A percentile compares a stretch with the other conserved stretches of the same genome.
phyloP scores from a whole-genome alignment of 2,797 vertebrate species.

The Smutsia temminckii region DNA sequence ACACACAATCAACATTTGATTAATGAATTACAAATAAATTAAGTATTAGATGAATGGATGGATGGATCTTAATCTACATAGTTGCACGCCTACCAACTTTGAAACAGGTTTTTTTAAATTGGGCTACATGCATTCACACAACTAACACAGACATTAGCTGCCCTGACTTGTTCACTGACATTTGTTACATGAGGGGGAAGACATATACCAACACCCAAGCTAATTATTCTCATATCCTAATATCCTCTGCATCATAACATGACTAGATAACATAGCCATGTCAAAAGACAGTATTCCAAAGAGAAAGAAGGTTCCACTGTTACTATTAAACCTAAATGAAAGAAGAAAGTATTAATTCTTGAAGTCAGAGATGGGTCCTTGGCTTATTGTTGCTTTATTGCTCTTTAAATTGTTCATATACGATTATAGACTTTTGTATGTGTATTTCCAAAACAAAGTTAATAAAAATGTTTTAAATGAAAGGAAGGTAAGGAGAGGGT shows the following conservation, averaged over 20 bases:
- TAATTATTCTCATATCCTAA: slow-evolving; percentile 15
- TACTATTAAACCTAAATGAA: background rate
- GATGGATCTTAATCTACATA: background rate
- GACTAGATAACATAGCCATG: background rate
- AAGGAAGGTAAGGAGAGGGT: slow-evolving; percentile 86
- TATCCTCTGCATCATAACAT: background rate
- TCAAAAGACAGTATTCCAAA: background rate
- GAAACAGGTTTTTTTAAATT: background rate
- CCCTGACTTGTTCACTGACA: background rate
- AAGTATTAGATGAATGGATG: background rate
- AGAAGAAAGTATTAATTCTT: background rate
- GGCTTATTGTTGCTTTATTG: background rate
- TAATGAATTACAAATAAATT: slow-evolving; percentile 11
- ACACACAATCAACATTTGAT: background rate
- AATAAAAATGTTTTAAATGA: background rate
- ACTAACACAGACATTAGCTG: background rate
- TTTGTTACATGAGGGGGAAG: background rate
- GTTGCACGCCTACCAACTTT: background rate
- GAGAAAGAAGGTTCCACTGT: background rate
- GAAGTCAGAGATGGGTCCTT: background rate
- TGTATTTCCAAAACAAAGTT: background rate
- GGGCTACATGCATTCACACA: background rate
- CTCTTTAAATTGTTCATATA: background rate
- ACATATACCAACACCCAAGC: background rate
- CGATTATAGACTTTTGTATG: background rate